Percentiles rank a stretch among this genome's conserved stretches.
These are phyloP conservation scores for Orchesella flavescens DNA, from an alignment of 2,888 invertebrate genomes.

Conservation along the genomic window DNA sequence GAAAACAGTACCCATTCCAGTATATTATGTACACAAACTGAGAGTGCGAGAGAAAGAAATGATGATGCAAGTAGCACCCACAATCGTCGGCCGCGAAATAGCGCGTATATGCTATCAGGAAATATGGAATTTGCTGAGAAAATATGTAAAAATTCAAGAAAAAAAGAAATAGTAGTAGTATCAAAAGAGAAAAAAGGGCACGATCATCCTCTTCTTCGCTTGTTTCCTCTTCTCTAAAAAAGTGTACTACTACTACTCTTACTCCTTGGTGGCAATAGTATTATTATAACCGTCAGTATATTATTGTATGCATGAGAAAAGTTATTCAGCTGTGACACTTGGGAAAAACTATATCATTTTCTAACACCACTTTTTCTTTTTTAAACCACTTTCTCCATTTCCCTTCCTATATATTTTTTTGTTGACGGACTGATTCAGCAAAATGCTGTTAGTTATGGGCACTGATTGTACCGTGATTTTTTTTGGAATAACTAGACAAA, in stretches of 20 bases:
- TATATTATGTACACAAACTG: not conserved
- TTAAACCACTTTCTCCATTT: constrained; percentile 34
- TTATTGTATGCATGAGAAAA: constrained; percentile 36
- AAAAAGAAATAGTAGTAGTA: constrained; percentile 14
- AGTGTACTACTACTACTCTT: not conserved
- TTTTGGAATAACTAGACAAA: constrained; percentile 6
- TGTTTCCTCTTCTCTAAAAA: not conserved
- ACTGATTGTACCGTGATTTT: constrained; percentile 55
- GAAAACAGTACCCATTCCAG: not conserved
- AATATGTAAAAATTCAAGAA: constrained; percentile 23
- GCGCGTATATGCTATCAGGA: constrained; percentile 1
- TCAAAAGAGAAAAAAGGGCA: constrained; percentile 3
- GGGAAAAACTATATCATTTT: constrained; percentile 61
- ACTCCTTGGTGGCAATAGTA: not conserved
- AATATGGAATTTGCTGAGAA: constrained; percentile 31
- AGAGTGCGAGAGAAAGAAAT: not conserved
- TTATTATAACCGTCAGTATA: not conserved
- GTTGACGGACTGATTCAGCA: constrained; percentile 61
- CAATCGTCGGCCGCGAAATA: not conserved
- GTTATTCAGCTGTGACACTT: constrained; percentile 60
- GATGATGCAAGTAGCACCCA: not conserved
- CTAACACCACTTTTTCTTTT: constrained; percentile 50
- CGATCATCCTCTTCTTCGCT: constrained; percentile 16
- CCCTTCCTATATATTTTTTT: constrained; percentile 29
- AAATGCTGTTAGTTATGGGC: constrained; percentile 53